Percentiles rank a stretch among this genome's conserved stretches.
Evolutionary conservation across 1,140 invertebrate genomes (phyloP).

Genomic region (Galleria mellonella): DNA sequence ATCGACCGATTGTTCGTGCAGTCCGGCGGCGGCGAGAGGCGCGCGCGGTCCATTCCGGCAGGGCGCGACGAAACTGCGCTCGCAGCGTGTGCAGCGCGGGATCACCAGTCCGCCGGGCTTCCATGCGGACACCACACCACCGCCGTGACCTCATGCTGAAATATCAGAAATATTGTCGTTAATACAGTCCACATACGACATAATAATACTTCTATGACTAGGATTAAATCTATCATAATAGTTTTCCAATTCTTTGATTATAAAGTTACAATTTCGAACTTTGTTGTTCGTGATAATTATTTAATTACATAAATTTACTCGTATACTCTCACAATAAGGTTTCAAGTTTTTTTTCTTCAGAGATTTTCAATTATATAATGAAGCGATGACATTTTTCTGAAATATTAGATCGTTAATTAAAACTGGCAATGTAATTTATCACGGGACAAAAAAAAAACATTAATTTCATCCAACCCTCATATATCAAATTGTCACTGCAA

Average conservation of each 20-base stretch:
- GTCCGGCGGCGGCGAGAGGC: constrained; percentile 53
- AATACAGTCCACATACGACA: constrained; percentile 2
- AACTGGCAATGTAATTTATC: no score
- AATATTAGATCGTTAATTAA: no score
- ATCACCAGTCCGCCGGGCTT: constrained; percentile 61
- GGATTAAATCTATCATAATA: not conserved
- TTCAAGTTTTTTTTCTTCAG: no score
- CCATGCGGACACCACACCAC: constrained; percentile 64
- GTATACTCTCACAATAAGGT: not conserved
- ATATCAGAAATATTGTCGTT: constrained; percentile 4
- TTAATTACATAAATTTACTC: not conserved
- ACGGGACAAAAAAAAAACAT: no score
- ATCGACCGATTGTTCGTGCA: constrained; percentile 54
- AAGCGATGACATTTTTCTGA: no score
- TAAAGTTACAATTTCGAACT: not conserved
- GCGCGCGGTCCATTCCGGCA: constrained; percentile 66
- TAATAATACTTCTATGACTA: not conserved
- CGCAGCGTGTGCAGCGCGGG: constrained; percentile 56
- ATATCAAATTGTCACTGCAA: no score
- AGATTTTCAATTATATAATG: no score
- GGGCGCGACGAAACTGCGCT: constrained; percentile 51
- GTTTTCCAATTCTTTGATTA: not conserved
- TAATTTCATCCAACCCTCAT: no score
- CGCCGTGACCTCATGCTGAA: constrained; percentile 67
- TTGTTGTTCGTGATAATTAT: not conserved